Base-by-base conservation (phyloP, 2,797 vertebrate genomes). In the Gorsachius magnificus region DNA sequence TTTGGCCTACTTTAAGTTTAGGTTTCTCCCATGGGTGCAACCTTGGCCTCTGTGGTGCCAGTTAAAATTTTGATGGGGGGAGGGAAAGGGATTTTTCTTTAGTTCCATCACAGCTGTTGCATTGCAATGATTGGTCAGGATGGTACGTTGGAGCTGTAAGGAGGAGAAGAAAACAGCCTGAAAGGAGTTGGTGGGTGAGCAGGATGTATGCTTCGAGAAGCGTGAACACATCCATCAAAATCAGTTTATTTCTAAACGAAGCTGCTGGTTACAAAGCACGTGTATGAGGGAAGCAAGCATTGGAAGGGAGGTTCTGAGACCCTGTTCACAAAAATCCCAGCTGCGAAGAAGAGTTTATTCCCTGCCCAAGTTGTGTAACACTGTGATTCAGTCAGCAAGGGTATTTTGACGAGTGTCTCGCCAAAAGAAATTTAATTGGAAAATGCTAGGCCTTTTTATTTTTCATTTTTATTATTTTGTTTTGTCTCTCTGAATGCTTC, bases 401-500 rank as follows among this genome's bases (percentile, higher is more conserved):
- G 43, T 80, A 46, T 60, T 93, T 45, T 80, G 36, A 74, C 36
- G 66, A 93, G 66, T 35, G 56, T 84, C 68, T 76, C 94, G 91
- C 93, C 77, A 74, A 87, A 92, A 25, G 9, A 66, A 74, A 54
- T 21, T 4, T 64, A 74, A 79, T 10, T 70, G 83, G 77, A 90
- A 93, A 95, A 90, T 38, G 8, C 25, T 65, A 78, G 46, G 11
- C 31, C 10, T 60, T 84, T 45, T 89, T 48, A 25, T 64, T 90
- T 85, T 71, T 60, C 1, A 0, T 54, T 95, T 76, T 69, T 70
- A 35, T 85, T 76, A 33, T 87, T 60, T 86, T 90, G 33, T 46
- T 83, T 89, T 81, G 21, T 61, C 19, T 72, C 63, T 54, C 72
- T 95, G 91, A 96, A 79, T 46, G 48, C 26, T 95, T 95, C 94